Evolutionary conservation across 1,140 invertebrate genomes (phyloP), one percentile per base, ranked within the genome.

Genomic region (Hylaeus anthracinus): DNA sequence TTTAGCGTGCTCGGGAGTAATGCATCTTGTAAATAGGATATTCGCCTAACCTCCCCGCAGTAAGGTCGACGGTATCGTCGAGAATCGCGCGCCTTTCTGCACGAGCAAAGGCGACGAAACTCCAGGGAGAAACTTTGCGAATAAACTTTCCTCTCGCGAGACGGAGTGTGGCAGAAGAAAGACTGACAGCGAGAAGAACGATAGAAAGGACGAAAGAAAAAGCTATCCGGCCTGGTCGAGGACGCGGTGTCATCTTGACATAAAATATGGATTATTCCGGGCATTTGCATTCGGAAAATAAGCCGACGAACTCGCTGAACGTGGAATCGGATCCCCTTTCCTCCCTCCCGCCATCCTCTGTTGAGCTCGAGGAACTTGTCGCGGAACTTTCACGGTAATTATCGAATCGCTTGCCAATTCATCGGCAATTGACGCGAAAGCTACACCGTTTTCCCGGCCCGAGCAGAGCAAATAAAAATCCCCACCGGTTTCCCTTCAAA

Each of bases 261-360:
- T 93, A 92, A 92, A 92, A 92, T 93, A 93, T 93, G 92, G 92
- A 93, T 93, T 93, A 93, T 92, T 93, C 92, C 88, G 83, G 88
- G 85, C 91, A 93, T 93, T 93, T 92, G 91, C 92, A 93, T 93
- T 92, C 86, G 90, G 89, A 92, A 93, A 92, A 92, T 91, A 92
- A 91, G 86, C 86, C 88, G 88, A 89, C 87, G 90, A 91, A 87
- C 90, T 90, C 64, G 64, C 48, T 58, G 64, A 66, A 72, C 75
- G 67, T 43, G 64, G 43, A 67, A 61, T 55, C 69, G 61, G 77
- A 72, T 77, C 9, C 39, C 61, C 53, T 39, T 12, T 41, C 51
- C 10, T 8, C 51, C 51, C 39, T 63, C 56, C 43, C 12, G 10
- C 63, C 26, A 3, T 56, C 14, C 8, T 56, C 43, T 39, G 61